These are phyloP conservation scores for Montifringilla adamsi DNA, from an alignment of 2,113 vertebrate species.

Conservation along the genomic window DNA sequence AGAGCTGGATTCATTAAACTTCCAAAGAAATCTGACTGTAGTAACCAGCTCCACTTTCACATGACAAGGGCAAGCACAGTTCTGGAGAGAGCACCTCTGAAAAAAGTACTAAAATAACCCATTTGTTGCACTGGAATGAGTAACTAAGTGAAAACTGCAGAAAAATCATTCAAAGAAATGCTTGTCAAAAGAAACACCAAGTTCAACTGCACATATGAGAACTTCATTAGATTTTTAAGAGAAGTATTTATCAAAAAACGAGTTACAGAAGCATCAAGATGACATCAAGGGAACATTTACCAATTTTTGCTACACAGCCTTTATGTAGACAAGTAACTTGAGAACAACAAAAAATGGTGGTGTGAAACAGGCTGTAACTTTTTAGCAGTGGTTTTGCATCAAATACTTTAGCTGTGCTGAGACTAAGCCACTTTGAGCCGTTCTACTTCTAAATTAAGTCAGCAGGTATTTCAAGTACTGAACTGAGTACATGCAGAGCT, in stretches of 20 bases:
- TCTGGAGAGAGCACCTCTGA: slow-evolving; percentile 14
- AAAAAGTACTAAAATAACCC: not conserved
- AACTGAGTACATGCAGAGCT: not conserved
- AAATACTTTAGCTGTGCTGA: not conserved
- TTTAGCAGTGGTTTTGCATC: not conserved
- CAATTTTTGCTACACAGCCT: not conserved
- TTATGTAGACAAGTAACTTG: not conserved
- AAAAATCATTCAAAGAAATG: not conserved
- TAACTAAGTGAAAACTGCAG: not conserved
- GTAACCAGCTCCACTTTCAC: not conserved
- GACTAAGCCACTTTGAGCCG: not conserved
- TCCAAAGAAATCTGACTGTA: not conserved
- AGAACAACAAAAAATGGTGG: not conserved
- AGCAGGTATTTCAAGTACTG: not conserved
- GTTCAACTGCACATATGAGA: not conserved
- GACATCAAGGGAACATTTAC: not conserved
- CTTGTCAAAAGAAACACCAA: not conserved
- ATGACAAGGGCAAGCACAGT: not conserved
- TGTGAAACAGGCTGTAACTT: not conserved
- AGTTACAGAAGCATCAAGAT: not conserved
- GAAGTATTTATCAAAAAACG: not conserved
- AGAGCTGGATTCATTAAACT: not conserved
- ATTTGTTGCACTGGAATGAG: not conserved
- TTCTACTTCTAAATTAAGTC: not conserved
- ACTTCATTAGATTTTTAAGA: not conserved